Percentiles rank a stretch among this genome's conserved stretches.
phyloP scores from a whole-genome alignment of 2,888 invertebrate species.

The Philereme transversata region DNA sequence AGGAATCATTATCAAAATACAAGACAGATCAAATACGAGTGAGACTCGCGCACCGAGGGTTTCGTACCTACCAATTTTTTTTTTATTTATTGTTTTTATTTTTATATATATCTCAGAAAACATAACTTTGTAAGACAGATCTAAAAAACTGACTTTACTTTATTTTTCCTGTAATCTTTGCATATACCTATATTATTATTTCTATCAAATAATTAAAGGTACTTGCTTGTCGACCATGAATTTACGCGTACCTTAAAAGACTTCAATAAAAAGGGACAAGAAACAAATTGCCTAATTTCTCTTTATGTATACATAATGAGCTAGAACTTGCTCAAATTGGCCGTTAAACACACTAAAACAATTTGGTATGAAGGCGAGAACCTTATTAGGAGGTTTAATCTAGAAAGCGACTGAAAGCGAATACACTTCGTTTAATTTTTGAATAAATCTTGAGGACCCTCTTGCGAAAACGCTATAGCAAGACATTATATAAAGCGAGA shows the following conservation, averaged over 20 bases:
- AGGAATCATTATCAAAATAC: no score
- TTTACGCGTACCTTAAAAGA: conserved; percentile 33
- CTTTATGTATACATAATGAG: conserved; percentile 72
- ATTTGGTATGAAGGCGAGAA: conserved; percentile 64
- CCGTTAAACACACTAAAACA: conserved; percentile 71
- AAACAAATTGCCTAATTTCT: conserved; percentile 75
- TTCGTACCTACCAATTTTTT: no score
- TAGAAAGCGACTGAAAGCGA: conserved; percentile 46
- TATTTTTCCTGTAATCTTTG: no score
- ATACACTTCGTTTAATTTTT: conserved; percentile 62
- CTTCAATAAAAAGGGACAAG: conserved; percentile 59
- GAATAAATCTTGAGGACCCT: conserved; percentile 56
- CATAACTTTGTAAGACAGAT: no score
- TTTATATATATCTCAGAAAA: no score
- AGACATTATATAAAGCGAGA: conserved; percentile 17
- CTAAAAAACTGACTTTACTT: no score
- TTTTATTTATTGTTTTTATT: no score
- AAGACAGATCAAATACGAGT: no score
- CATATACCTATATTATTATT: no score
- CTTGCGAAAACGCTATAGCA: conserved; percentile 37
- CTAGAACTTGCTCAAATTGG: conserved; percentile 68
- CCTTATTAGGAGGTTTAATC: conserved; percentile 71
- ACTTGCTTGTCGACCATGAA: no score
- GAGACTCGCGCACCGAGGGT: no score
- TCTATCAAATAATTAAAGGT: no score